Evolutionary conservation across 2,888 invertebrate species (phyloP), one percentile per base, ranked within the genome.

Genomic region (Luperina nickerlii): DNA sequence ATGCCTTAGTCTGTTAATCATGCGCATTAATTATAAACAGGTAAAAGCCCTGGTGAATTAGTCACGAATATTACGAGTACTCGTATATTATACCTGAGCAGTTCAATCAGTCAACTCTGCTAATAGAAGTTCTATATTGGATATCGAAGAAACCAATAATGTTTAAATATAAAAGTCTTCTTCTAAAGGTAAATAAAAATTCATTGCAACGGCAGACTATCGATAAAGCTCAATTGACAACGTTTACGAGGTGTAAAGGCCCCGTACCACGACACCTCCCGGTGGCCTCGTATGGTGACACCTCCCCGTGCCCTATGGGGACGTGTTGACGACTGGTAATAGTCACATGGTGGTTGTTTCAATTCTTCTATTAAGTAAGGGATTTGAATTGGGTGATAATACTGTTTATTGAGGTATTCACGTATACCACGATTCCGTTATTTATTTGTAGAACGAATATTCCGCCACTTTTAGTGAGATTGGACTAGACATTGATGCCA

Each of bases 221-320:
- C 92, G 89, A 91, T 91, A 90, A 89, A 90, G 90, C 86, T 87
- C 90, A 85, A 90, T 90, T 86, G 88, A 74, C 83, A 82, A 75
- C 79, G 79, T 91, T 92, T 92, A 92, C 88, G 90, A 89, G 88
- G 88, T 88, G 88, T 89, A 84, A 90, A 86, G 82, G 86, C 82
- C 86, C 85, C 85, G 88, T 82, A 82, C 76, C 48, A 60, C 27
- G 70, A 69, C 66, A 74, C 78, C 76, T 84, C 82, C 76, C 71
- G 11, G 63, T 24, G 82, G 86, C 78, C 87, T 83, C 83, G 87
- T 79, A 84, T 65, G 18, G 27, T 18, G 63, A 73, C 73, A 54
- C 76, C 74, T 75, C 82, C 65, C 75, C 13, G 24, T 27, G 77
- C 48, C 48, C 48, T 60, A 45, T 18, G 9, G 76, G 51, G 60